Evolutionary conservation across 1,140 invertebrate genomes (phyloP).

Genomic region (Mylabris phalerata): DNA sequence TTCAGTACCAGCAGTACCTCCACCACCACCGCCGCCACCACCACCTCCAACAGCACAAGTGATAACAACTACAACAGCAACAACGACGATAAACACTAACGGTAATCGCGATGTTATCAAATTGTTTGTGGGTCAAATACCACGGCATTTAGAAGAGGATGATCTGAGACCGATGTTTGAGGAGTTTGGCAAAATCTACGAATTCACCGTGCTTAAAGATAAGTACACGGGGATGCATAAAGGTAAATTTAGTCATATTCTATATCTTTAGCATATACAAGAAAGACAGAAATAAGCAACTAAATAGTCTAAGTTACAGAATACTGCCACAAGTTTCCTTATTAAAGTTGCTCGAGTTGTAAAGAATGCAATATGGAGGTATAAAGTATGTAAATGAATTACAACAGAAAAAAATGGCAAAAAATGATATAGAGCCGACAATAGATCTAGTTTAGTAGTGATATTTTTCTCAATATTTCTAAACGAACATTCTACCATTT

Average conservation of each 20-base stretch:
- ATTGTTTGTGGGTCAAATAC: constrained; percentile 90
- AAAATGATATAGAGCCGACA: too few relatives aligned
- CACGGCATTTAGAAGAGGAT: constrained; percentile 81
- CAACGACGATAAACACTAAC: constrained; percentile 1
- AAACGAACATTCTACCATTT: too few relatives aligned
- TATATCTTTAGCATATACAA: too few relatives aligned
- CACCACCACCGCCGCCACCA: background rate
- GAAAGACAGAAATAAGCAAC: too few relatives aligned
- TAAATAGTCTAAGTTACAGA: too few relatives aligned
- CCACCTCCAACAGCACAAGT: background rate
- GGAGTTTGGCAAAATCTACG: constrained; percentile 88
- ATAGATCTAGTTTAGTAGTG: too few relatives aligned
- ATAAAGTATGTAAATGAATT: too few relatives aligned
- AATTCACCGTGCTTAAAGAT: constrained; percentile 88
- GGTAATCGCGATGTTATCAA: constrained; percentile 61
- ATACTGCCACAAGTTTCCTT: too few relatives aligned
- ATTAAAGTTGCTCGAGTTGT: too few relatives aligned
- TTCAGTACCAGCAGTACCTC: background rate
- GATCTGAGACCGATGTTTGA: constrained; percentile 87
- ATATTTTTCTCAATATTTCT: too few relatives aligned
- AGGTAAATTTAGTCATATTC: constrained; percentile 49
- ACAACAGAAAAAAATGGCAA: too few relatives aligned
- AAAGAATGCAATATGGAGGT: too few relatives aligned
- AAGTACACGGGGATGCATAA: constrained; percentile 92
- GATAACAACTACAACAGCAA: background rate